These are phyloP conservation scores for Ctenicera cuprea DNA, from an alignment of 2,888 invertebrate species.

Conservation along the genomic window DNA sequence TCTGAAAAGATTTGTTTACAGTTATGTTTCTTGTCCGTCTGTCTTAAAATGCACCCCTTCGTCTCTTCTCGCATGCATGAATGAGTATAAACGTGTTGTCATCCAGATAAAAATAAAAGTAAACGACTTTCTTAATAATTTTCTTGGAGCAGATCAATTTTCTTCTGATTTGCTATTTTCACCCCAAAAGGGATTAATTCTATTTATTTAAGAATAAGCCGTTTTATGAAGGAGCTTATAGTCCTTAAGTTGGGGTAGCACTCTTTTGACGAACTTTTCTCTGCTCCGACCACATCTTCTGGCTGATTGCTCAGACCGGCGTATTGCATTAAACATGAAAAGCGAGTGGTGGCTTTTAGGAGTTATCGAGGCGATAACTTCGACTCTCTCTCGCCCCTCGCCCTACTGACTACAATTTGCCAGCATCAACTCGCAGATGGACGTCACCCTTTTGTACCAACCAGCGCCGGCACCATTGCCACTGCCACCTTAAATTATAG, in stretches of 20 bases:
- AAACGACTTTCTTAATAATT: too few species aligned
- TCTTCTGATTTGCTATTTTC: background rate
- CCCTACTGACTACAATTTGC: slow-evolving; percentile 51
- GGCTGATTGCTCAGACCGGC: slow-evolving; percentile 64
- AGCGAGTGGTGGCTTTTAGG: slow-evolving; percentile 68
- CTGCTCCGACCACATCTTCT: slow-evolving; percentile 60
- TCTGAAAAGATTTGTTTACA: too few species aligned
- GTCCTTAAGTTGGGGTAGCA: slow-evolving; percentile 40
- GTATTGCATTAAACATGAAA: slow-evolving; percentile 71
- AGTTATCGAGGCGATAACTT: slow-evolving; percentile 69
- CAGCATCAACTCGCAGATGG: slow-evolving; percentile 48
- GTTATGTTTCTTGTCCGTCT: too few species aligned
- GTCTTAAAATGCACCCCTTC: too few species aligned
- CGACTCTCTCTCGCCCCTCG: slow-evolving; percentile 57
- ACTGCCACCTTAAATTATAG: slow-evolving; percentile 34
- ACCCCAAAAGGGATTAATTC: background rate
- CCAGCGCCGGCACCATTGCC: slow-evolving; percentile 15
- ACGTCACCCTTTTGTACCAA: slow-evolving; percentile 38
- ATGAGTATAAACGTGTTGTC: too few species aligned
- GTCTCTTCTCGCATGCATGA: too few species aligned
- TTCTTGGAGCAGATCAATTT: background rate
- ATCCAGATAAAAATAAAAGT: too few species aligned
- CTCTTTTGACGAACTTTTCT: slow-evolving; percentile 56
- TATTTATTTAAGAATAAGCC: slow-evolving; percentile 44
- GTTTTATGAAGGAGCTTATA: slow-evolving; percentile 40